phyloP scores from a whole-genome alignment of 2,888 invertebrate genomes.

The Xanthorhoe designata region DNA sequence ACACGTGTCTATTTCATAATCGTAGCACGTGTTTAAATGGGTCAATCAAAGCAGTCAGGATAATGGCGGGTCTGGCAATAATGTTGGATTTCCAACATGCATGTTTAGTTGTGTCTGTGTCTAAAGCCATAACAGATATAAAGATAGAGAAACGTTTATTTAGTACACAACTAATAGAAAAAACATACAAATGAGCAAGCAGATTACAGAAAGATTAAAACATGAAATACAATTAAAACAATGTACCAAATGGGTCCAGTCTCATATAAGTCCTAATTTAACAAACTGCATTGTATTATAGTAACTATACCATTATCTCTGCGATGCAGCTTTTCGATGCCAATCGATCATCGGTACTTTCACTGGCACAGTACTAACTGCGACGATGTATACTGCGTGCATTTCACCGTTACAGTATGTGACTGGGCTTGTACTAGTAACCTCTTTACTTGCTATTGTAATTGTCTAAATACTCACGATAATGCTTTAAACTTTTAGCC shows the following conservation, averaged over 20 bases:
- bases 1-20: slow-evolving; percentile 15
- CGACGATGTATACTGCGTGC: background rate
- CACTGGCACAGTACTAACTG: background rate
- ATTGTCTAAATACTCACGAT: background rate
- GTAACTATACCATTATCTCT: background rate
- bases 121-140: background rate
- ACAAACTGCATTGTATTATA: background rate
- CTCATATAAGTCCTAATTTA: no score
- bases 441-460: background rate
- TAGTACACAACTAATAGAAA: no score
- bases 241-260: no score
- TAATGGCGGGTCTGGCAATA: background rate
- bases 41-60: slow-evolving; percentile 13
- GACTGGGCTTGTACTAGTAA: background rate
- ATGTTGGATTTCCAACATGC: background rate
- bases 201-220: no score
- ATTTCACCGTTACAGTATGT: background rate
- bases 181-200: no score
- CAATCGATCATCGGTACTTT: background rate
- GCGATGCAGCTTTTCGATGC: background rate
- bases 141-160: no score
- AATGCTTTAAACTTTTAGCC: background rate
- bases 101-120: background rate
- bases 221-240: no score
- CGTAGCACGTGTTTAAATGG: slow-evolving; percentile 30